Base-by-base conservation (phyloP, 1,140 invertebrate genomes). In the Teleopsis dalmanni region DNA sequence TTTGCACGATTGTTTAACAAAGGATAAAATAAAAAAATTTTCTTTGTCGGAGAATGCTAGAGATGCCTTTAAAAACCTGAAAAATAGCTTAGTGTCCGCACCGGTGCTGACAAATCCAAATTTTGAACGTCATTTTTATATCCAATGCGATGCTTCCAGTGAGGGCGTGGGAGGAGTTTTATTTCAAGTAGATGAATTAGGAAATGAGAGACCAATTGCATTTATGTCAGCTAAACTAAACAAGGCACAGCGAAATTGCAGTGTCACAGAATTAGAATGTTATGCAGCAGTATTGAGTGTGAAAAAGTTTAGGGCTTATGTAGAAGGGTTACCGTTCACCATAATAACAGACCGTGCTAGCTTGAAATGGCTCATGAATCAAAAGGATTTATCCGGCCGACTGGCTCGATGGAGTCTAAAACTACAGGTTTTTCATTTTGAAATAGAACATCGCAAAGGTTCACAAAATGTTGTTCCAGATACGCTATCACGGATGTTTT, bases 281-380 rank as follows among this genome's bases (percentile, higher is more conserved):
- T n/a, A n/a, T n/a, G n/a, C n/a, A n/a, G n/a, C n/a, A n/a, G n/a
- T 5, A 70, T 66, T 6, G 70, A 76, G 51, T 47, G 55, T 40
- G 73, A 77, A 58, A 48, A 68, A 73, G 40, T 76, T 75, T 48
- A 52, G 65, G 29, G 52, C 58, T 7, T 76, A 72, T 51, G 21
- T 76, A 2, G 59, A 67, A 41, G 66, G 60, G 4, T 36, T 57
- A 0, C 26, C 58, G 19, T 75, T 76, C 49, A 48, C 49, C 1
- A 49, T 74, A 4, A 51, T 71, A 31, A 64, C 58, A 14, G 59
- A 72, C 48, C 59, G 57, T 40, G 29, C 35, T 19, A 50, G 41
- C 23, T 34, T 61, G 13, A 38, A 22, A 29, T 60, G 55, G 59
- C 44, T 61, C 10, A 37, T 48, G 27, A 34, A 48, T 3, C 41